Conservation (phyloP, 2,797 vertebrate genomes). For the Chelidonichthys spinosus region DNA sequence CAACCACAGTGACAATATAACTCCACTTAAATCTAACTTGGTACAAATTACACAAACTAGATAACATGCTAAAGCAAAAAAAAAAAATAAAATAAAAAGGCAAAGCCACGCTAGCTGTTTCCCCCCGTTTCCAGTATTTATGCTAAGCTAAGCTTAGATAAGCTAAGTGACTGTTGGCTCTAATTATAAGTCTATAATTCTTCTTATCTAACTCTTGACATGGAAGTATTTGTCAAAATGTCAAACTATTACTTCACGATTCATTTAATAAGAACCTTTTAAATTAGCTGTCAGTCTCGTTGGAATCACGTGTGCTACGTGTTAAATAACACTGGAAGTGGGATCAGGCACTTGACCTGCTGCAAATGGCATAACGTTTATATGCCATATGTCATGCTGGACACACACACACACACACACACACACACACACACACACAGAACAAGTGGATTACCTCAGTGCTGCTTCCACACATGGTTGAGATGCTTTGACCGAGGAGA, state of each 20-base stretch:
- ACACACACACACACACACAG: conserved; percentile 19
- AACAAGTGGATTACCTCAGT: conserved; percentile 51
- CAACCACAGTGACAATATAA: too few species aligned
- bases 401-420: conserved; percentile 24
- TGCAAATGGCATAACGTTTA: background rate
- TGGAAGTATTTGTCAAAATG: background rate
- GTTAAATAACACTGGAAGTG: background rate
- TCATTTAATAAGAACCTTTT: background rate
- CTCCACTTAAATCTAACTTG: too few species aligned
- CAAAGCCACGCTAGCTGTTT: background rate
- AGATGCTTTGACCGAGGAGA: conserved; percentile 30
- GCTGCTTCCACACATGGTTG: conserved; percentile 38
- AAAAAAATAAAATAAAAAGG: too few species aligned
- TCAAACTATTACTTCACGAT: background rate
- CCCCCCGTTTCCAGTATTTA: background rate
- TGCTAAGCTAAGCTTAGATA: background rate
- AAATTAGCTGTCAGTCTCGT: background rate
- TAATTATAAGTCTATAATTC: background rate
- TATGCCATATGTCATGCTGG: conserved; percentile 43
- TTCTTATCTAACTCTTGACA: background rate
- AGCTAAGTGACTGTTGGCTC: background rate
- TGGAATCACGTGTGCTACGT: background rate
- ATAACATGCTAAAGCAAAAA: too few species aligned
- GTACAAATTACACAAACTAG: too few species aligned
- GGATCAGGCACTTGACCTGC: conserved; percentile 19